phyloP scores from a whole-genome alignment of 2,888 invertebrate species.

The Drosophila diplacantha region DNA sequence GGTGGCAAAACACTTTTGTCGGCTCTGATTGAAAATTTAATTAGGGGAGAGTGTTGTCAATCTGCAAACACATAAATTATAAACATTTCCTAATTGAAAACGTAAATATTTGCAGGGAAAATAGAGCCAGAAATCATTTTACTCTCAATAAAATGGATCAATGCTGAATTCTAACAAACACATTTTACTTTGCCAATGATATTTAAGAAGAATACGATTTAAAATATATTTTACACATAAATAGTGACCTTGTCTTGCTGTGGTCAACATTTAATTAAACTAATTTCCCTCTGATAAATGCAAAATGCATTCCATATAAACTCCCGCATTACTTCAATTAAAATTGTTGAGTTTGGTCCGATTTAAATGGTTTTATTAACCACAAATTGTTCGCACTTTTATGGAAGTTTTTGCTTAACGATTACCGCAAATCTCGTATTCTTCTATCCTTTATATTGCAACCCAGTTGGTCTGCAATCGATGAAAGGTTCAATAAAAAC shows the following conservation, averaged over 20 bases:
- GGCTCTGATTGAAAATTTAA: slow-evolving; percentile 52
- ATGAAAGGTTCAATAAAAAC: slow-evolving; percentile 24
- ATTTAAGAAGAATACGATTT: background rate
- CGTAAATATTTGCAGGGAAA: background rate
- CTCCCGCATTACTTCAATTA: slow-evolving; percentile 2
- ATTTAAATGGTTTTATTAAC: slow-evolving; percentile 33
- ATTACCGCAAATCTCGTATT: slow-evolving; percentile 18
- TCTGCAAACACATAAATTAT: slow-evolving; percentile 1
- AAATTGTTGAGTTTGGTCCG: background rate
- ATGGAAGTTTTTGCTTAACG: slow-evolving; percentile 6
- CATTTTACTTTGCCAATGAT: background rate
- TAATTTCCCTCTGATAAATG: background rate
- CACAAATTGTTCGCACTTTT: slow-evolving; percentile 38
- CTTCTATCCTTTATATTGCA: slow-evolving; percentile 14
- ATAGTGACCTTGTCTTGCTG: background rate
- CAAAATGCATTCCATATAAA: background rate
- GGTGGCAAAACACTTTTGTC: slow-evolving; percentile 30
- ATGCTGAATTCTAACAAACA: background rate
- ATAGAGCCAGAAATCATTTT: background rate
- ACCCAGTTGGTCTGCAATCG: slow-evolving; percentile 25
- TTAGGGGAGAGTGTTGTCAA: slow-evolving; percentile 1
- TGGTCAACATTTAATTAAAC: background rate
- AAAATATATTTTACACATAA: background rate
- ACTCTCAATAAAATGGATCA: background rate
- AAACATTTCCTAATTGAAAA: background rate